Evolutionary conservation across 2,113 vertebrate species (phyloP).

Genomic region (Oophaga pumilio): DNA sequence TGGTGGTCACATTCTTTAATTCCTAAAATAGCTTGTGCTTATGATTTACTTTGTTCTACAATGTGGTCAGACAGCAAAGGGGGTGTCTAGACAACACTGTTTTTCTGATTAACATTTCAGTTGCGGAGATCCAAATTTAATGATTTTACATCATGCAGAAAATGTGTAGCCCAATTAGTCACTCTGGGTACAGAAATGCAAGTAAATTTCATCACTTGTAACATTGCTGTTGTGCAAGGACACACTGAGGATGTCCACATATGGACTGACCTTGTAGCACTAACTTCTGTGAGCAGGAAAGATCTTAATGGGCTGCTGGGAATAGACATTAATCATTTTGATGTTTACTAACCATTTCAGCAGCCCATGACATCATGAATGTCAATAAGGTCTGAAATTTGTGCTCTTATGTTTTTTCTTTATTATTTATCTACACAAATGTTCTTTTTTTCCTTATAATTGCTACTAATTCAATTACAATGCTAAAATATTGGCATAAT

Average conservation of each 20-base stretch:
- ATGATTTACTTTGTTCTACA: constrained; percentile 28
- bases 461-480: no score
- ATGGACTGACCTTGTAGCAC: not conserved
- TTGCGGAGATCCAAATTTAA: not conserved
- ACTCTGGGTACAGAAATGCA: not conserved
- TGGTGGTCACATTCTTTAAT: constrained; percentile 31
- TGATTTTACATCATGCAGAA: constrained; percentile 31
- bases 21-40: constrained; percentile 25
- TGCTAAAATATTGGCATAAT: no score
- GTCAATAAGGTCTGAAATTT: not conserved
- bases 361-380: not conserved
- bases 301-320: not conserved
- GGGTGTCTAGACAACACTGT: constrained; percentile 50
- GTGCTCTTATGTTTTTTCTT: no score
- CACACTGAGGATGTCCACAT: not conserved
- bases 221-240: not conserved
- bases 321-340: not conserved
- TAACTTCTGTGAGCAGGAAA: not conserved
- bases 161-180: not conserved
- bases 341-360: not conserved
- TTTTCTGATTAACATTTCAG: constrained; percentile 33
- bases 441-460: no score
- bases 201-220: not conserved
- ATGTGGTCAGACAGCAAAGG: constrained; percentile 39
- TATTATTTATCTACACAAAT: no score